phyloP scores from a whole-genome alignment of 2,888 invertebrate genomes.

The Julus scandinavius region DNA sequence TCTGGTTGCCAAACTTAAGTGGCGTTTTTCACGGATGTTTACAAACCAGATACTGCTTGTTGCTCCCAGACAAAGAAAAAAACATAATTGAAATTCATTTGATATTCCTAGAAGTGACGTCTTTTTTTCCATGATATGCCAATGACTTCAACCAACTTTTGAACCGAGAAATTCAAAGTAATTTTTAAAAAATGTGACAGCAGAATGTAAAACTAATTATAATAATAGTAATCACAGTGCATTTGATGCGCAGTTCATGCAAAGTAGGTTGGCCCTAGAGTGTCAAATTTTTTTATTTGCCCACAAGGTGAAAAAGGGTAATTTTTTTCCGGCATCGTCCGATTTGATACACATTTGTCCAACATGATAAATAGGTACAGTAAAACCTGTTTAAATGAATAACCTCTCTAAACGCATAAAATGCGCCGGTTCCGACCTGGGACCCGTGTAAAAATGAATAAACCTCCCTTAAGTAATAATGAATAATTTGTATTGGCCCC shows the following conservation, averaged over 20 bases:
- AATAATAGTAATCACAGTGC: background rate
- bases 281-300: background rate
- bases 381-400: too few relatives aligned
- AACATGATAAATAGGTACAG: background rate
- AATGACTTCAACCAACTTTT: background rate
- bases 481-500: too few relatives aligned
- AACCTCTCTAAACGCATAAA: too few relatives aligned
- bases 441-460: too few relatives aligned
- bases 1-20: background rate
- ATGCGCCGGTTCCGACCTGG: too few relatives aligned
- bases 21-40: background rate
- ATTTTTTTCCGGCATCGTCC: background rate
- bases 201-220: background rate
- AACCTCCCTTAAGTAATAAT: too few relatives aligned
- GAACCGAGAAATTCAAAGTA: background rate
- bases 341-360: background rate
- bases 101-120: background rate
- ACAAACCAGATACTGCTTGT: background rate
- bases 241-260: background rate
- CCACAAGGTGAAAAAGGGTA: background rate
- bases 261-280: background rate
- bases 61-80: background rate
- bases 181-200: background rate
- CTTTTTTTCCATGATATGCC: constrained; percentile 2
- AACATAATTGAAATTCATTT: background rate